Evolutionary conservation across 2,888 invertebrate species (phyloP), one percentile per base, ranked within the genome.

Genomic region (Diplolepis rosae): DNA sequence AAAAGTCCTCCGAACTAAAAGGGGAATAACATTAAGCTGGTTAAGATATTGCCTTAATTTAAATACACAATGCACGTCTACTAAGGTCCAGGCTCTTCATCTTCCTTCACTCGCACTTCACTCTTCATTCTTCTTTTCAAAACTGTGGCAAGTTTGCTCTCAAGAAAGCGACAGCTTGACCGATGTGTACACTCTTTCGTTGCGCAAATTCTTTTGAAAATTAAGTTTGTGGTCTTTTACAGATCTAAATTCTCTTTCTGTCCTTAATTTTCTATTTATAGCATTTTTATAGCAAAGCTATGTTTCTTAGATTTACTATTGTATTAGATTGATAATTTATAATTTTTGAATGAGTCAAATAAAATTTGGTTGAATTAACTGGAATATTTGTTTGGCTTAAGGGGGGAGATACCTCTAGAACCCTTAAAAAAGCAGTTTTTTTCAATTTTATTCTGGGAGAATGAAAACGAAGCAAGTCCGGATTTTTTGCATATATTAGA

Each of bases 11-110:
- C 30, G 65, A 73, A 77, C 72, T 77, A 78, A 79, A 81, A 79
- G 69, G 70, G 77, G 79, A 79, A 82, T 80, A 79, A 75, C 79
- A 76, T 81, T 80, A 81, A 77, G 75, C 79, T 72, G 72, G 72
- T 80, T 77, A 82, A 82, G 81, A 77, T 78, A 80, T 80, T 80
- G 77, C 78, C 72, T 80, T 80, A 77, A 82, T 80, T 84, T 79
- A 76, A 78, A 79, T 82, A 77, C 71, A 80, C 79, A 81, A 81
- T 79, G 79, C 66, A 18, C 48, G 45, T 18, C 7, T 22, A 45
- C 45, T 18, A 18, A 39, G 35, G 56, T 61, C 32, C 35, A 61
- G 18, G 39, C 61, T 22, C 18, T n/a, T 54, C 32, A 56, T 0
- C 32, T 35, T 35, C 24, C 18, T 9, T 32, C 22, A 35, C 22